A percentile compares a stretch with the other conserved stretches of the same genome.
Conservation (phyloP, 1,140 invertebrate genomes). For the Leptopilina clavipes region DNA sequence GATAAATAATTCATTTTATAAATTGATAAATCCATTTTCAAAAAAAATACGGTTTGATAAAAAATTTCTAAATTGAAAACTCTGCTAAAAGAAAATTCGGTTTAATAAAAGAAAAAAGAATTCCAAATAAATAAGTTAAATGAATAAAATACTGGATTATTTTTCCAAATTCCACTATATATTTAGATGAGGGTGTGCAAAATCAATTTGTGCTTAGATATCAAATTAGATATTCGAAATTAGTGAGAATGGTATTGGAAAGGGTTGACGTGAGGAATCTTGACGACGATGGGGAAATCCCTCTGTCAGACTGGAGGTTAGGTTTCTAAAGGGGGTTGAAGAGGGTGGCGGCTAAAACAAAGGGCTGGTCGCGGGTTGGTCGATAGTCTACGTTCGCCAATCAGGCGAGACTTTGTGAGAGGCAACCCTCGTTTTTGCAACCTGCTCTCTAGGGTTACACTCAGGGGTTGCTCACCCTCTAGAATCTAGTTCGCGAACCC, state of each 20-base stretch:
- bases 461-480: constrained; percentile 62
- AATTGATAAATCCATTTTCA: too few relatives aligned
- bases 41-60: too few relatives aligned
- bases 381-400: constrained; percentile 72
- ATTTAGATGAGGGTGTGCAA: too few relatives aligned
- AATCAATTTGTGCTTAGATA: neutral
- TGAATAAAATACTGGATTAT: too few relatives aligned
- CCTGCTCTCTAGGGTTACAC: constrained; percentile 56
- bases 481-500: constrained; percentile 55
- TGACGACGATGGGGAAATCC: constrained; percentile 27
- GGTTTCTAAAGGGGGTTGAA: constrained; percentile 39
- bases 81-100: too few relatives aligned
- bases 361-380: constrained; percentile 70
- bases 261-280: neutral
- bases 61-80: too few relatives aligned
- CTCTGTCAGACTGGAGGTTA: constrained; percentile 54
- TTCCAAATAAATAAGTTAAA: too few relatives aligned
- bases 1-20: too few relatives aligned
- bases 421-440: constrained; percentile 65
- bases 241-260: neutral
- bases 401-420: constrained; percentile 66
- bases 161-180: too few relatives aligned
- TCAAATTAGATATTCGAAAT: neutral
- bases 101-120: too few relatives aligned
- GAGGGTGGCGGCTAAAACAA: constrained; percentile 73